Evolutionary conservation across 2,797 vertebrate genomes (phyloP).

Genomic region (Sphaeramia orbicularis): DNA sequence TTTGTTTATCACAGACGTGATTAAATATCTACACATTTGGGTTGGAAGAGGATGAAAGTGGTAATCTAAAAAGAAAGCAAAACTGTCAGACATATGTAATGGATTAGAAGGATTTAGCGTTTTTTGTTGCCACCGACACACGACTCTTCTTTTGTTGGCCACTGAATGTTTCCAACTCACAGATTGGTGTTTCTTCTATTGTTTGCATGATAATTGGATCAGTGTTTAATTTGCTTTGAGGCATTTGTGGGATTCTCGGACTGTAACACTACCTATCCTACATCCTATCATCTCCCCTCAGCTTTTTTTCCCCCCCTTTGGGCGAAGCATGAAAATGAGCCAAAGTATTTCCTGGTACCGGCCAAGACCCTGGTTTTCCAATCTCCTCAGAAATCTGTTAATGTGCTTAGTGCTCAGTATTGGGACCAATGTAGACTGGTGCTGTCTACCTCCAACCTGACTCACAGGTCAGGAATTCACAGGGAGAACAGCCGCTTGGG

Average conservation of each 20-base stretch:
- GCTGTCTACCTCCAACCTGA: conserved; percentile 47
- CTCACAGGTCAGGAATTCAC: conserved; percentile 64
- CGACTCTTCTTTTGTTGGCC: conserved; percentile 11
- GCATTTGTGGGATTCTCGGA: conserved; percentile 17
- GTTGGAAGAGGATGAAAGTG: too few species aligned
- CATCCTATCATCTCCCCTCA: conserved; percentile 4
- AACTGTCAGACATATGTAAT: too few species aligned
- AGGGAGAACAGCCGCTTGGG: conserved; percentile 18
- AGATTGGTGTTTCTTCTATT: conserved; percentile 39
- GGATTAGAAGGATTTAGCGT: too few species aligned
- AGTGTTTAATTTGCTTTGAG: conserved; percentile 27
- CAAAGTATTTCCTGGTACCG: conserved; percentile 32
- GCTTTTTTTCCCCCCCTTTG: neutral
- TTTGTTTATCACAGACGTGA: too few species aligned
- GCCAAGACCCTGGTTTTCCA: conserved; percentile 56
- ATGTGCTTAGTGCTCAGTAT: conserved; percentile 62
- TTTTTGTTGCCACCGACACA: neutral
- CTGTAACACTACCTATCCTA: conserved; percentile 14
- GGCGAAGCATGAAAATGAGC: conserved; percentile 9
- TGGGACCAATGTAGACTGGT: conserved; percentile 22
- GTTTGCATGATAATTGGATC: conserved; percentile 42
- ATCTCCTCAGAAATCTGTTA: conserved; percentile 64
- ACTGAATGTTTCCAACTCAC: conserved; percentile 28
- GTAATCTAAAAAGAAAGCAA: too few species aligned
- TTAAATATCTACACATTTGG: too few species aligned